A percentile compares a stretch with the other conserved stretches of the same genome.
These are phyloP conservation scores for Oithona nana DNA, from an alignment of 2,888 invertebrate genomes.

Conservation along the genomic window DNA sequence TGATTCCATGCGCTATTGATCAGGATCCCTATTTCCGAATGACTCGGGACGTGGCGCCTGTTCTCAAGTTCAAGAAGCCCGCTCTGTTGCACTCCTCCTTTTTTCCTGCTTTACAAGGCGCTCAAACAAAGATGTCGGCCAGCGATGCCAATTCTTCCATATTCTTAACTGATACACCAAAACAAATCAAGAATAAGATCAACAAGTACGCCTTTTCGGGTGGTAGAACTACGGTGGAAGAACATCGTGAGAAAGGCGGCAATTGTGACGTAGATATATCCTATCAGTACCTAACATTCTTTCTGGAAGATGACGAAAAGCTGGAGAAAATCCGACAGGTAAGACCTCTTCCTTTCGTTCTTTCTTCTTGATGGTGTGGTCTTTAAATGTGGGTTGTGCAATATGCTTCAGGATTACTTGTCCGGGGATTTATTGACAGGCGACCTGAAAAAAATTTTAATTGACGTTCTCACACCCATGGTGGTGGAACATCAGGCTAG, in stretches of 20 bases:
- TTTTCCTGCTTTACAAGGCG: slow-evolving; percentile 86
- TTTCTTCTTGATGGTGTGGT: background rate
- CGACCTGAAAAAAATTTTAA: slow-evolving; percentile 75
- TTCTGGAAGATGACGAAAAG: slow-evolving; percentile 74
- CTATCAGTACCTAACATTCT: slow-evolving; percentile 81
- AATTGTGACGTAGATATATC: slow-evolving; percentile 88
- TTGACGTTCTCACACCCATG: slow-evolving; percentile 55
- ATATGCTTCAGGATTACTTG: slow-evolving; percentile 47
- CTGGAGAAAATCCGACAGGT: slow-evolving; percentile 52
- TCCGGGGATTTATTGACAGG: slow-evolving; percentile 80
- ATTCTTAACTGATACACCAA: slow-evolving; percentile 80
- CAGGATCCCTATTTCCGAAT: slow-evolving; percentile 70
- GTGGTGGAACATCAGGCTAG: slow-evolving; percentile 62
- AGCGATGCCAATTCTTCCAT: slow-evolving; percentile 83
- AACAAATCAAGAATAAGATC: slow-evolving; percentile 88
- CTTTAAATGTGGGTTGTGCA: background rate
- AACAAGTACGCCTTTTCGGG: slow-evolving; percentile 95
- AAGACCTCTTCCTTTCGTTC: background rate
- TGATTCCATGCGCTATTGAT: slow-evolving; percentile 97
- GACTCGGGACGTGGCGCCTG: slow-evolving; percentile 93
- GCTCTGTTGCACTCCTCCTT: slow-evolving; percentile 67
- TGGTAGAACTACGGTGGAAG: slow-evolving; percentile 77
- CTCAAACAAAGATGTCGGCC: slow-evolving; percentile 95
- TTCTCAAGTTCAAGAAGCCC: slow-evolving; percentile 68
- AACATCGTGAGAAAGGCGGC: slow-evolving; percentile 75